Evolutionary conservation across 2,888 invertebrate genomes (phyloP).

Genomic region (Pteria penguin): DNA sequence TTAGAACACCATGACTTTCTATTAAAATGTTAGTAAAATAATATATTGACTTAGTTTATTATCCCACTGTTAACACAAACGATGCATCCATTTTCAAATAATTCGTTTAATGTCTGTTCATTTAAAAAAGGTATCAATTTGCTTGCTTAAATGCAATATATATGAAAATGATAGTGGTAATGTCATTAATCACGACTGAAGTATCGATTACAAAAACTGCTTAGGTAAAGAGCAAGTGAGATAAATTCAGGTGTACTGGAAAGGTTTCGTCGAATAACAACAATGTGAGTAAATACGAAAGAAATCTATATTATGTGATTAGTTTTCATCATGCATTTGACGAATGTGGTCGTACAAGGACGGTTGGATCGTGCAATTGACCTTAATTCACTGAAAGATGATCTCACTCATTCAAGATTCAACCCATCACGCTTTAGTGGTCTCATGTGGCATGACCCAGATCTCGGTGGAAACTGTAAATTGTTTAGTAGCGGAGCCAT

Average conservation of each 20-base stretch:
- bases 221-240: background rate
- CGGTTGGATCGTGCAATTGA: background rate
- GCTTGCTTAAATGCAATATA: too few relatives aligned
- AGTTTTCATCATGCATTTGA: background rate
- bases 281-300: background rate
- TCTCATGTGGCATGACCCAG: background rate
- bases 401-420: background rate
- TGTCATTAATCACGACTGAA: too few relatives aligned
- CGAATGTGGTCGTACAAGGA: background rate
- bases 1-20: background rate
- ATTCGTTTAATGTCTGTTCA: background rate
- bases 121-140: background rate
- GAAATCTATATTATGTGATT: background rate
- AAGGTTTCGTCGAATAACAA: background rate
- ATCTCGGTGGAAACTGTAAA: background rate
- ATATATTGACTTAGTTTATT: background rate
- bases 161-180: too few relatives aligned
- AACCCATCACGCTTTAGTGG: background rate
- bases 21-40: background rate
- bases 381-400: background rate
- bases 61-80: background rate
- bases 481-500: background rate
- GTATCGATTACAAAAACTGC: background rate
- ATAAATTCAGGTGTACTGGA: background rate
- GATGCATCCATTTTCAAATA: background rate